A percentile compares a stretch with the other conserved stretches of the same genome.
Conservation (phyloP, 2,888 invertebrate species). For the Falcaria lacertinaria region DNA sequence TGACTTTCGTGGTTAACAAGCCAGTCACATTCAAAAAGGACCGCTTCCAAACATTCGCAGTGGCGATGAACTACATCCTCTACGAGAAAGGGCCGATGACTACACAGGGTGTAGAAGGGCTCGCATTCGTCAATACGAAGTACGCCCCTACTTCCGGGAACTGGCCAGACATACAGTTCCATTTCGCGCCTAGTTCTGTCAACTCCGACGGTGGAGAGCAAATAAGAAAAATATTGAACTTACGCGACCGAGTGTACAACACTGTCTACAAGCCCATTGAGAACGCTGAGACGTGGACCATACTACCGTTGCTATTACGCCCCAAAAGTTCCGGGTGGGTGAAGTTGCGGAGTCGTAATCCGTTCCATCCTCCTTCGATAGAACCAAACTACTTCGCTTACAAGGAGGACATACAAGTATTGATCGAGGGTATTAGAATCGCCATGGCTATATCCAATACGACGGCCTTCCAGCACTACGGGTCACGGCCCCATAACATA, state of each 20-base stretch:
- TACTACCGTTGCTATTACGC: conserved; percentile 88
- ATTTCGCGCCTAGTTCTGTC: conserved; percentile 91
- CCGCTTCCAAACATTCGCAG: conserved; percentile 87
- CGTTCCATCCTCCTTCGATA: conserved; percentile 89
- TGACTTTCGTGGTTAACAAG: conserved; percentile 90
- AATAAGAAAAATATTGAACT: conserved; percentile 85
- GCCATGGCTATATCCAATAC: conserved; percentile 89
- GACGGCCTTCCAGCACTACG: conserved; percentile 88
- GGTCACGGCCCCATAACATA: conserved; percentile 87
- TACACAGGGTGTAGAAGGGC: conserved; percentile 89
- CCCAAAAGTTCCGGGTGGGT: conserved; percentile 94
- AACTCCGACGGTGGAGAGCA: conserved; percentile 91
- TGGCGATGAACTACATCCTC: conserved; percentile 89
- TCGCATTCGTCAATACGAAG: conserved; percentile 92
- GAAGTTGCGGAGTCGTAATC: conserved; percentile 89
- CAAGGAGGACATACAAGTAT: conserved; percentile 87
- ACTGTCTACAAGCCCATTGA: conserved; percentile 91
- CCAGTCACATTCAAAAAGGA: conserved; percentile 88
- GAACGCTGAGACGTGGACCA: conserved; percentile 90
- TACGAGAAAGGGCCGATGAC: conserved; percentile 92
- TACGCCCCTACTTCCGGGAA: conserved; percentile 87
- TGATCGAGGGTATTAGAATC: conserved; percentile 92
- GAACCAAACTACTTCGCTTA: conserved; percentile 96
- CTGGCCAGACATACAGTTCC: conserved; percentile 93
- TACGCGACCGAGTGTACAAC: conserved; percentile 90